Evolutionary conservation across 1,140 invertebrate species (phyloP), one percentile per base, ranked within the genome.

Genomic region (Drosophila prosaltans): DNA sequence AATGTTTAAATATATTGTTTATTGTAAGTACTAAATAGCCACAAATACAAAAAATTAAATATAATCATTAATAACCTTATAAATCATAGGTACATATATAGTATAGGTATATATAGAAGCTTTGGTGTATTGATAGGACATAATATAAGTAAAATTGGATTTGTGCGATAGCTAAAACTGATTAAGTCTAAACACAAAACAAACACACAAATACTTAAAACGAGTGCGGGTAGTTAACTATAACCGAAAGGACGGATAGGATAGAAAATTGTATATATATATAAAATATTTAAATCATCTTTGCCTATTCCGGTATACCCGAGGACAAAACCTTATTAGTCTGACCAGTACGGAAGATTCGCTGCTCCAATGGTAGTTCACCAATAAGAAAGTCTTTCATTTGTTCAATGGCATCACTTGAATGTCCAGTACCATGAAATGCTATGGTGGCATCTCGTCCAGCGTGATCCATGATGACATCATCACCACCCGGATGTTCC

Each of bases 361-460:
- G 93, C 79, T 97, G 95, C 1, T 94, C 91, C 10, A 93, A 68
- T 0, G 96, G 95, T 24, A 97, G 92, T 80, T 96, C 95, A 1
- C 97, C 97, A 9, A 97, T 94, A 0, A 95, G 92, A 84, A 95
- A 97, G 1, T 94, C 93, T 11, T 95, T 93, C 32, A 97, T 92
- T 3, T 93, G 92, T 36, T 93, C 93, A 3, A 94, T 92, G 0
- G 95, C 95, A 30, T 93, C 93, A 16, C 93, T 93, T 1, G 95
- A 95, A 78, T 98, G 97, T 0, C 97, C 97, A 0, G 95, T 95
- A 21, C 96, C 95, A 26, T 96, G 93, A 92, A 98, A 98, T 0
- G 97, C 95, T 0, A 97, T 93, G 2, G 96, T 98, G 0, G 96
- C 97, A 91, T 98, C 98, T 4, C 95, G 93, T 1, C 98, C 98